These are phyloP conservation scores for Rhagonycha fulva DNA, from an alignment of 2,888 invertebrate species.

Conservation along the genomic window DNA sequence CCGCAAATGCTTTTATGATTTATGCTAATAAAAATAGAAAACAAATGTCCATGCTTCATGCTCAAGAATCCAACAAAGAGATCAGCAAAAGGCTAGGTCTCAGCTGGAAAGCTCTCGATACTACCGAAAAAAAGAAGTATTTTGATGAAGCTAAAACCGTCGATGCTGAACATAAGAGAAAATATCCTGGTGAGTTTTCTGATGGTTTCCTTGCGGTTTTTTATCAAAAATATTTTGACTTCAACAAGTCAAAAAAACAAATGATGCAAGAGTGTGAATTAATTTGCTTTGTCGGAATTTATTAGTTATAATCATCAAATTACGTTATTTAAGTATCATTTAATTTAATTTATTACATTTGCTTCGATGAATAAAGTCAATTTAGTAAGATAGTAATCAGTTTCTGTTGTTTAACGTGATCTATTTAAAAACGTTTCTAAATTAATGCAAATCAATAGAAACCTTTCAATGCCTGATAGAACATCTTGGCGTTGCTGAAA, in stretches of 20 bases:
- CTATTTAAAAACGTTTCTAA: slow-evolving; percentile 22
- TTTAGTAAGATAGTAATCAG: not conserved
- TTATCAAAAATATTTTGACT: not conserved
- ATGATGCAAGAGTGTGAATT: not conserved
- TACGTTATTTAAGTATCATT: not conserved
- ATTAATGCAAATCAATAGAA: slow-evolving; percentile 49
- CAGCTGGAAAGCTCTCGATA: slow-evolving; percentile 62
- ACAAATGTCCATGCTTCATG: slow-evolving; percentile 60
- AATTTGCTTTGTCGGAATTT: not conserved
- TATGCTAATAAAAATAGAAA: slow-evolving; percentile 66
- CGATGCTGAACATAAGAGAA: slow-evolving; percentile 64
- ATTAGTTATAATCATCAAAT: not conserved
- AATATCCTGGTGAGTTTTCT: slow-evolving; percentile 61
- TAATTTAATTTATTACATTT: not conserved
- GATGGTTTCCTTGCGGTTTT: not conserved
- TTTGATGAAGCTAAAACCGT: slow-evolving; percentile 60
- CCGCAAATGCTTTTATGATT: slow-evolving; percentile 68
- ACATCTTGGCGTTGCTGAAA: not conserved
- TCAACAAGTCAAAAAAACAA: too few relatives aligned
- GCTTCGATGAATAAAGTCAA: not conserved
- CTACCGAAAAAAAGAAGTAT: slow-evolving; percentile 60
- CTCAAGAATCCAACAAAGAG: slow-evolving; percentile 65
- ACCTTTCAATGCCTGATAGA: slow-evolving; percentile 39
- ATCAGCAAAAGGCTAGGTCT: slow-evolving; percentile 64
- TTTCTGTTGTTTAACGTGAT: not conserved